phyloP scores from a whole-genome alignment of 1,140 invertebrate genomes.

The Trypoxylus dichotomus region DNA sequence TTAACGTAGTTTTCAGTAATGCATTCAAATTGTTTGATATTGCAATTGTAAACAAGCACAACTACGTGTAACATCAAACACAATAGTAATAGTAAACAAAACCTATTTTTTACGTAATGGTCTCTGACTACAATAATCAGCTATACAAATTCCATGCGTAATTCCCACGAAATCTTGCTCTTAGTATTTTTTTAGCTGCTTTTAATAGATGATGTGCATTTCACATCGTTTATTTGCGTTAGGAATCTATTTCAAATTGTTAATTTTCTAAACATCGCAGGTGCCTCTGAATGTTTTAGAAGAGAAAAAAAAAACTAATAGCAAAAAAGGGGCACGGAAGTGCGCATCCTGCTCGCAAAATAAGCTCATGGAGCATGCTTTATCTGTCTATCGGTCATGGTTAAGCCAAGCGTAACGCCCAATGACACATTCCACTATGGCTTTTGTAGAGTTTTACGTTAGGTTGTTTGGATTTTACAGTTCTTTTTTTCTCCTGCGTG shows the following conservation, averaged over 20 bases:
- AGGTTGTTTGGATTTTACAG: neutral
- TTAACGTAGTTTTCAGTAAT: too few relatives aligned
- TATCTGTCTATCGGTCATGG: constrained; percentile 41
- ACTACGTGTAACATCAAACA: neutral
- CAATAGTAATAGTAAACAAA: constrained; percentile 3
- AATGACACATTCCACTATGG: constrained; percentile 40
- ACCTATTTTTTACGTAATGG: neutral
- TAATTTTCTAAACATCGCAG: neutral
- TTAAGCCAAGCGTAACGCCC: constrained; percentile 41
- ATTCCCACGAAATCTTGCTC: neutral
- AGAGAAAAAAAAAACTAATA: neutral
- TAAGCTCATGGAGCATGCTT: constrained; percentile 41
- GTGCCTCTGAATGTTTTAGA: neutral
- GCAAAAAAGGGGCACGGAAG: constrained; percentile 32
- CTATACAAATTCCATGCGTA: neutral
- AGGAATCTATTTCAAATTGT: neutral
- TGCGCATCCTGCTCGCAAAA: constrained; percentile 41
- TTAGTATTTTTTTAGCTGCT: neutral
- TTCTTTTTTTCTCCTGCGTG: neutral
- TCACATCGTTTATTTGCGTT: neutral
- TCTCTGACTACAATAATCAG: neutral
- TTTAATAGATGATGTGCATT: neutral
- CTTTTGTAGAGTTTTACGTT: neutral
- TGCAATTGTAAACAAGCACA: neutral
- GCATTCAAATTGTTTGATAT: neutral